Percentiles rank a stretch among this genome's conserved stretches.
phyloP scores from a whole-genome alignment of 2,888 invertebrate genomes.

The Andrena haemorrhoa region DNA sequence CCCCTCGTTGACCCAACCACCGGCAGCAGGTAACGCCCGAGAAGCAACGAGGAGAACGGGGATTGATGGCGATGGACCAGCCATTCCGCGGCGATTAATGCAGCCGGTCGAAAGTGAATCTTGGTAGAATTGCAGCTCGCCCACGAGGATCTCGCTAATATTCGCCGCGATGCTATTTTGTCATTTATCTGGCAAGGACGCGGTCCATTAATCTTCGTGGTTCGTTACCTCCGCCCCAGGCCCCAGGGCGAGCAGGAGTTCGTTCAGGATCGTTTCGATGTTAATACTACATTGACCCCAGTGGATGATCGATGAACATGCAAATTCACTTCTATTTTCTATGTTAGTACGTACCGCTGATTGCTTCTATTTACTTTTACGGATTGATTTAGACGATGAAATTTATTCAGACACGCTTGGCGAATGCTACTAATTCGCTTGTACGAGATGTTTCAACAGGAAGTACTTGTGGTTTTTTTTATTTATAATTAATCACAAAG shows the following conservation, averaged over 20 bases:
- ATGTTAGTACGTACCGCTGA: neutral
- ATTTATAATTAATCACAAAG: no score
- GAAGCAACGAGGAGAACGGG: constrained; percentile 20
- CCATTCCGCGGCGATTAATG: constrained; percentile 43
- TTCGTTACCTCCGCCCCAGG: constrained; percentile 35
- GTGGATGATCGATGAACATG: constrained; percentile 48
- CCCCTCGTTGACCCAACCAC: neutral
- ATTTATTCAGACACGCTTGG: neutral
- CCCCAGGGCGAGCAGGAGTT: neutral
- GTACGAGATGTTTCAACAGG: no score
- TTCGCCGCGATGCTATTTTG: constrained; percentile 34
- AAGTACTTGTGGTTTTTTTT: no score
- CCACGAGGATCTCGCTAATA: constrained; percentile 46
- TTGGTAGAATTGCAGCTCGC: constrained; percentile 38
- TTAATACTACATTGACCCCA: constrained; percentile 47
- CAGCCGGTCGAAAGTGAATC: constrained; percentile 51
- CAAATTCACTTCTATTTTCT: constrained; percentile 12
- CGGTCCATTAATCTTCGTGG: constrained; percentile 59
- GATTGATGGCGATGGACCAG: constrained; percentile 41
- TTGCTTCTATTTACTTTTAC: neutral
- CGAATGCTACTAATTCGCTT: no score
- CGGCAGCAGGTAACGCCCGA: neutral
- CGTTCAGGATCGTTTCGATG: constrained; percentile 35
- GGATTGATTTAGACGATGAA: neutral
- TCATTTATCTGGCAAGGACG: constrained; percentile 45